Conservation (phyloP, 2,888 invertebrate genomes). For the Plebejus anna region DNA sequence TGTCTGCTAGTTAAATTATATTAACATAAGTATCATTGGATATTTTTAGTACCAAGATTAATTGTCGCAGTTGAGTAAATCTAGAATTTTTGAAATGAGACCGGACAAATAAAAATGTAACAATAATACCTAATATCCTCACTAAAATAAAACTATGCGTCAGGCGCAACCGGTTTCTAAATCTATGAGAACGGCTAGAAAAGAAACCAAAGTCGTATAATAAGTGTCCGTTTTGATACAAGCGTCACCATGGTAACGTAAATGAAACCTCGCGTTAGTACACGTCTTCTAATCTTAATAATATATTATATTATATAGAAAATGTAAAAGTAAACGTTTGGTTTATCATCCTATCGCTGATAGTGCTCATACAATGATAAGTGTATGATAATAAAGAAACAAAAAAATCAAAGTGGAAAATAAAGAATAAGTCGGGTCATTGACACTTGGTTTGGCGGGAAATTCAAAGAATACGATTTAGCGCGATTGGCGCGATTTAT, state of each 20-base stretch:
- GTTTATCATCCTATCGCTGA: slow-evolving; percentile 3
- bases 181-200: neutral
- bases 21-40: slow-evolving; percentile 1
- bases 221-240: slow-evolving; percentile 1
- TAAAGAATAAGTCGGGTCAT: neutral
- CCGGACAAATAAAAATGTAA: neutral
- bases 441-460: slow-evolving; percentile 9
- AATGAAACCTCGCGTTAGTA: neutral
- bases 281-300: neutral
- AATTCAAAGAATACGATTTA: neutral
- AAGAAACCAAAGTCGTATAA: neutral
- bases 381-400: slow-evolving; percentile 8
- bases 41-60: neutral
- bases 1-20: slow-evolving; percentile 18
- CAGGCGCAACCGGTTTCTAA: neutral
- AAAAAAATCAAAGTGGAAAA: slow-evolving; percentile 1
- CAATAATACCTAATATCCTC: neutral
- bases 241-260: slow-evolving; percentile 1
- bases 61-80: neutral
- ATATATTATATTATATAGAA: neutral
- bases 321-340: neutral
- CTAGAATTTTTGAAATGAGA: neutral
- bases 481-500: neutral
- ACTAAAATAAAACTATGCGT: neutral
- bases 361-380: neutral